Base-by-base conservation (phyloP, 2,113 vertebrate genomes). In the Ifrita kowaldi region DNA sequence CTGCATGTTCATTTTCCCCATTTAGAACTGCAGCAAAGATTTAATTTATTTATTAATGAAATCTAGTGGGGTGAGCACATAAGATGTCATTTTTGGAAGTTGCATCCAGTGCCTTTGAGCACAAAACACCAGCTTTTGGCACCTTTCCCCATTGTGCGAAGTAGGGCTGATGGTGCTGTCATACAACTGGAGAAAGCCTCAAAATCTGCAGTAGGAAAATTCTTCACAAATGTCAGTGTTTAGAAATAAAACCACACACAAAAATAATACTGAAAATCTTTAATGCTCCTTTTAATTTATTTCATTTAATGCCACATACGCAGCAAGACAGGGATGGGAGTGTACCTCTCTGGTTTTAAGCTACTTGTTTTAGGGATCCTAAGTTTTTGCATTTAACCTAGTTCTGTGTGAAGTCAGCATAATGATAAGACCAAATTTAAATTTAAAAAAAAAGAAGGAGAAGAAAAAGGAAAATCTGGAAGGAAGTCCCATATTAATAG, bases 281-380 rank as follows among this genome's bases (percentile, higher is more conserved):
- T 71, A 5, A 23, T 63, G 35, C 69, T 37, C 22, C 73, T 87
- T 89, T 69, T n/a, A 90, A 78, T 70, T 70, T 11, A 76, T 53
- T 96, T 91, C 15, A 67, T 90, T 78, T 91, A 50, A 57, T 84
- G 79, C 19, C 21, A 14, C 11, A 7, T 44, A 91, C 50, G 81
- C 62, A 81, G 42, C 27, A 79, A 49, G 57, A 80, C 10, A 62
- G 47, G 74, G 82, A 82, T 79, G 79, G 55, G 88, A 84, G 37
- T n/a, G 55, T 77, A 93, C 49, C 60, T 84, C 57, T 63, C 57
- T 82, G 17, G 93, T 95, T 97, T 96, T 95, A 91, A 86, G 90
- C n/a, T 68, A 27, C 23, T 56, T 86, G 33, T 95, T 97, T 95
- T 62, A 93, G 55, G 35, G 17, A 83, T 81, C 26, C 33, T 41